Percentiles rank a stretch among this genome's conserved stretches.
These are phyloP conservation scores for Manacus vitellinus DNA, from an alignment of 2,113 vertebrate genomes.

Conservation along the genomic window DNA sequence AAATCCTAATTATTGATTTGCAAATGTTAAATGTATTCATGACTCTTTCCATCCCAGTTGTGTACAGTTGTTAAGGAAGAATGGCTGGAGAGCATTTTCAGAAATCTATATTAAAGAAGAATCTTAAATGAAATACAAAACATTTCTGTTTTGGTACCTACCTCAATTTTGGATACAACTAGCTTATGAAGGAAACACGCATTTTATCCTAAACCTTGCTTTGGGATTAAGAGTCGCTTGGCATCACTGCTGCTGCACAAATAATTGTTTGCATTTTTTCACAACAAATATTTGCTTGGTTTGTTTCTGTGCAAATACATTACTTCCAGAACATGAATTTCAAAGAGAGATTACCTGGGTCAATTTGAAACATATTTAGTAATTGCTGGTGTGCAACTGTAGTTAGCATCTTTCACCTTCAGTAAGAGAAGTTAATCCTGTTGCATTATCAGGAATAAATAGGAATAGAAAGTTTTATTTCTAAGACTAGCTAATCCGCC, in stretches of 20 bases:
- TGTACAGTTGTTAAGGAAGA: not conserved
- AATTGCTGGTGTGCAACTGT: not conserved
- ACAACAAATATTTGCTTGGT: not conserved
- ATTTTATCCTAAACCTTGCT: not conserved
- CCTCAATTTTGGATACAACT: not conserved
- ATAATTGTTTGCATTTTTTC: not conserved
- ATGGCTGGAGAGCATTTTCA: not conserved
- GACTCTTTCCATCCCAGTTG: not conserved
- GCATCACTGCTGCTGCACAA: not conserved
- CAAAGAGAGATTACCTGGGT: not conserved
- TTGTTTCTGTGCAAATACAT: not conserved
- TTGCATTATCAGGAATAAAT: not conserved
- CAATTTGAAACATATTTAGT: not conserved
- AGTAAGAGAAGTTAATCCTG: not conserved
- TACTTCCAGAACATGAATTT: not conserved
- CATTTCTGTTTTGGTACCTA: not conserved
- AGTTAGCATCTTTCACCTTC: not conserved
- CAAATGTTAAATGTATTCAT: not conserved
- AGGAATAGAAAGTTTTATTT: not conserved
- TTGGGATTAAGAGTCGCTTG: not conserved
- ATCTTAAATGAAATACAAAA: not conserved
- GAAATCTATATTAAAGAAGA: not conserved
- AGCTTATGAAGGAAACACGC: not conserved
- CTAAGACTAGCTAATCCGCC: not conserved
- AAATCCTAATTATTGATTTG: not conserved